phyloP scores from a whole-genome alignment of 2,113 vertebrate species.

The Microtus richardsoni region DNA sequence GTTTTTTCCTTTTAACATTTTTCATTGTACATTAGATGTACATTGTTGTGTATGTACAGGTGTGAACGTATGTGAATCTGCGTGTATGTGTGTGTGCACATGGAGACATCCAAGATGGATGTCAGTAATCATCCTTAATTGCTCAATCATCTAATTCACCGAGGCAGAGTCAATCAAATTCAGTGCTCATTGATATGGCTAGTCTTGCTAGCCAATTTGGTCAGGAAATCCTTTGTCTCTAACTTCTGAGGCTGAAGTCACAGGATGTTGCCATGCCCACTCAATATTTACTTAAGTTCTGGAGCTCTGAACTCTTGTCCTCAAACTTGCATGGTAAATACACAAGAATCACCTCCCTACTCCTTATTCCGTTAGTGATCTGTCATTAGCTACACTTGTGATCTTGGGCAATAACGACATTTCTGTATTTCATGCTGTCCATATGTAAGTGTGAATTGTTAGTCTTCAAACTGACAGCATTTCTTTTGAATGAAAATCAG shows the following conservation, averaged over 20 bases:
- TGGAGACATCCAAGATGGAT: neutral
- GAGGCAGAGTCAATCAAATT: neutral
- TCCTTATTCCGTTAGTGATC: neutral
- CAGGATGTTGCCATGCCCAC: too few species aligned
- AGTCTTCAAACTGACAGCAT: neutral
- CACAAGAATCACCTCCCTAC: neutral
- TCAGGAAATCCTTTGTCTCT: neutral
- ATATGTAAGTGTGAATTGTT: neutral
- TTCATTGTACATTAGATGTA: neutral
- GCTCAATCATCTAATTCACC: neutral
- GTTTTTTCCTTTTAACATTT: neutral
- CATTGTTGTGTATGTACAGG: neutral
- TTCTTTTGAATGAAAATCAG: neutral
- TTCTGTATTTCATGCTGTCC: neutral
- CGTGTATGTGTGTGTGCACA: neutral
- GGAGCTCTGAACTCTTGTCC: neutral
- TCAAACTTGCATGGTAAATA: neutral
- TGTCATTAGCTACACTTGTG: neutral
- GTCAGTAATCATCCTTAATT: neutral
- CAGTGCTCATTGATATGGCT: neutral
- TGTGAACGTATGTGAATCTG: neutral
- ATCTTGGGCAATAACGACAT: neutral
- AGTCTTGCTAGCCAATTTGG: neutral
- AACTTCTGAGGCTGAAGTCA: neutral
- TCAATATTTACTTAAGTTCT: neutral